A percentile compares a stretch with the other conserved stretches of the same genome.
phyloP scores from a whole-genome alignment of 2,888 invertebrate genomes.

The Pristionchus entomophagus region DNA sequence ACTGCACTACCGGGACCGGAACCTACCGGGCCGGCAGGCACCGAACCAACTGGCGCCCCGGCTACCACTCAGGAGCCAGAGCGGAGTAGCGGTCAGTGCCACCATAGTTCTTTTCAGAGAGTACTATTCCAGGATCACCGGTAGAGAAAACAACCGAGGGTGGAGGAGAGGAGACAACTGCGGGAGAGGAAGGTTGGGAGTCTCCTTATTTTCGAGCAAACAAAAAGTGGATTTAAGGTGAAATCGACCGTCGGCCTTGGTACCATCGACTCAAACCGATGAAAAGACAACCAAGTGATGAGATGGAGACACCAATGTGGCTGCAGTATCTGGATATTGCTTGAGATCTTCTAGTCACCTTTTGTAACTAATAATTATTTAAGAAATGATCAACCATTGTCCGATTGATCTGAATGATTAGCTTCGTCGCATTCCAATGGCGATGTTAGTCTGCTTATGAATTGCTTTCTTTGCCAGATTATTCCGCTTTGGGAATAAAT shows the following conservation, averaged over 20 bases:
- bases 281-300: not conserved
- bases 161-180: not conserved
- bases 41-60: not conserved
- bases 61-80: not conserved
- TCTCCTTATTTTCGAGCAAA: not conserved
- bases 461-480: too few relatives aligned
- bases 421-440: slow-evolving; percentile 12
- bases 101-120: not conserved
- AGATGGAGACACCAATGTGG: not conserved
- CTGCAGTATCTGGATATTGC: not conserved
- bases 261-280: slow-evolving; percentile 8
- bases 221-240: not conserved
- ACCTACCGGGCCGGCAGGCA: not conserved
- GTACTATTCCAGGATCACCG: not conserved
- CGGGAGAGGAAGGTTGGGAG: not conserved
- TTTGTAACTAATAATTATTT: too few relatives aligned
- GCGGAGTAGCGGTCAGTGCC: not conserved
- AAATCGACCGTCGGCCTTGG: not conserved
- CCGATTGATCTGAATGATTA: not conserved
- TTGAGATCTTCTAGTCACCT: not conserved
- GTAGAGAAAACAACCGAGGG: not conserved
- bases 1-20: not conserved
- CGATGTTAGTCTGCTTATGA: not conserved
- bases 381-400: not conserved
- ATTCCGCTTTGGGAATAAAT: too few relatives aligned